Evolutionary conservation across 2,113 vertebrate genomes (phyloP).

Genomic region (Trinectes maculatus): DNA sequence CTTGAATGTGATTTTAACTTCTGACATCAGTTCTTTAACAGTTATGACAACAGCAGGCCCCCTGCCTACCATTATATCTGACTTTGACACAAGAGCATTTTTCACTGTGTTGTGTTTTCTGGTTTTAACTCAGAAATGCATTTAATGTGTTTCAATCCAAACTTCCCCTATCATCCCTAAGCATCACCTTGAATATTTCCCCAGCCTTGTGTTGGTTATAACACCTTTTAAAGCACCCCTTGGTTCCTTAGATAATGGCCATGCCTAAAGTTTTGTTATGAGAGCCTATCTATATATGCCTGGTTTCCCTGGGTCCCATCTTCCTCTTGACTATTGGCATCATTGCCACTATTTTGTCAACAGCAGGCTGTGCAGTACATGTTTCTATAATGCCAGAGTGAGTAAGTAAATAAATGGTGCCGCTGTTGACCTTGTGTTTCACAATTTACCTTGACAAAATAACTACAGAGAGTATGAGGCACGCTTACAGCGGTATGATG

Average conservation of each 20-base stretch:
- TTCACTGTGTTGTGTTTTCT: too few species aligned
- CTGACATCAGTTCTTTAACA: background rate
- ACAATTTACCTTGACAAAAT: conserved; percentile 85
- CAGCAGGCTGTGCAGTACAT: too few species aligned
- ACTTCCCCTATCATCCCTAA: background rate
- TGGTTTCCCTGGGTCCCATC: background rate
- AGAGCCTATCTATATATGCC: background rate
- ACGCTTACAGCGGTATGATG: conserved; percentile 88
- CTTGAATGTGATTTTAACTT: background rate
- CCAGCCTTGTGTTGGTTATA: background rate
- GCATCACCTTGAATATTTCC: too few species aligned
- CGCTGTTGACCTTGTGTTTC: background rate
- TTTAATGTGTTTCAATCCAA: background rate
- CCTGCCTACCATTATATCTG: background rate
- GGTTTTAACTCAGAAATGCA: background rate
- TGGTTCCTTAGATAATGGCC: too few species aligned
- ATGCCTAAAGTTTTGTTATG: background rate
- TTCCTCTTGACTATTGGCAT: too few species aligned
- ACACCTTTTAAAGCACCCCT: background rate
- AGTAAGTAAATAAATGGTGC: too few species aligned
- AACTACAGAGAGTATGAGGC: conserved; percentile 92
- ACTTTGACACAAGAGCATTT: too few species aligned
- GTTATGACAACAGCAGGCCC: background rate
- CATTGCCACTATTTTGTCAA: background rate
- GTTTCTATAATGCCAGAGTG: too few species aligned